phyloP scores from a whole-genome alignment of 1,140 invertebrate genomes.

The Plectrocnemia conspersa region DNA sequence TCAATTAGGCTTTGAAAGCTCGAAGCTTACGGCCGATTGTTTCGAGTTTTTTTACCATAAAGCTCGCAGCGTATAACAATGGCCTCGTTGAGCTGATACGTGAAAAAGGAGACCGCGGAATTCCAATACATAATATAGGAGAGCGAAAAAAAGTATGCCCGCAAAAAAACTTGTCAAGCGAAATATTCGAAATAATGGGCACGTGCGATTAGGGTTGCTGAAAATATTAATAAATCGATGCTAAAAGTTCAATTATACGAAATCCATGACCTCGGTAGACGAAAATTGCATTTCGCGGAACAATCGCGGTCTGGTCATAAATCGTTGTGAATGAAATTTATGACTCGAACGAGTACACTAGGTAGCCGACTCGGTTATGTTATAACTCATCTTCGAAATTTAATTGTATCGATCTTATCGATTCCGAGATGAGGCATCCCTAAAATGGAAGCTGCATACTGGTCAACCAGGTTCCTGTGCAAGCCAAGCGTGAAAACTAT shows the following conservation, averaged over 20 bases:
- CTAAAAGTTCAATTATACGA: too few relatives aligned
- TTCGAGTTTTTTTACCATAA: conserved; percentile 14
- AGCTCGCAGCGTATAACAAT: conserved; percentile 9
- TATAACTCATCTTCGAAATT: not conserved
- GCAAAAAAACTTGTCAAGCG: conserved; percentile 14
- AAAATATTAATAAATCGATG: too few relatives aligned
- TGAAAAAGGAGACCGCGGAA: conserved; percentile 27
- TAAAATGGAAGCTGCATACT: too few relatives aligned
- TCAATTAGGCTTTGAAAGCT: conserved; percentile 17
- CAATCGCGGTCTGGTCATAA: too few relatives aligned
- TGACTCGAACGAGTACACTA: not conserved
- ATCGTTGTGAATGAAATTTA: not conserved
- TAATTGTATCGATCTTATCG: too few relatives aligned
- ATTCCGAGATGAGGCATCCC: too few relatives aligned
- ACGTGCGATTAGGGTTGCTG: too few relatives aligned
- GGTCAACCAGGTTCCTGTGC: conserved; percentile 13
- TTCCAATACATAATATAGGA: conserved; percentile 21
- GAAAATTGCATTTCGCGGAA: too few relatives aligned
- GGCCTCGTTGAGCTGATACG: not conserved
- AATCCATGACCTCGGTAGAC: too few relatives aligned
- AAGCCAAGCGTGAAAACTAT: conserved; percentile 8
- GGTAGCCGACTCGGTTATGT: not conserved
- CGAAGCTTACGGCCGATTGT: conserved; percentile 8
- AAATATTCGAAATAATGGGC: too few relatives aligned
- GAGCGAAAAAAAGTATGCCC: conserved; percentile 10